Percentiles rank a stretch among this genome's conserved stretches.
phyloP scores from a whole-genome alignment of 2,888 invertebrate genomes.

The Bruchidius siliquastri region DNA sequence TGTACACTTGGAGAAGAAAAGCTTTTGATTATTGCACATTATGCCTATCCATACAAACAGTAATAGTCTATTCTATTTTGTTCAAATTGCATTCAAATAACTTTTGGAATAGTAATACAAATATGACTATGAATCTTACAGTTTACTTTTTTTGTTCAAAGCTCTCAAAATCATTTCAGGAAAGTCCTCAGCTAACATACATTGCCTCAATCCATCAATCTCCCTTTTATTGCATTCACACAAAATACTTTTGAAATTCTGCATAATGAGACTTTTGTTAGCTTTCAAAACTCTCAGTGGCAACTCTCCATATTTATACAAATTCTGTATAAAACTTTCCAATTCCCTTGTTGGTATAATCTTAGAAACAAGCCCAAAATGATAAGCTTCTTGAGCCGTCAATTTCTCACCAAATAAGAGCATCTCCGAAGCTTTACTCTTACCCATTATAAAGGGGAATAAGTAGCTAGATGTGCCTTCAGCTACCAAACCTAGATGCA shows the following conservation, averaged over 20 bases:
- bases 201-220: conserved; percentile 57
- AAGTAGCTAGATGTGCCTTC: conserved; percentile 84
- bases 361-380: conserved; percentile 73
- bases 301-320: conserved; percentile 56
- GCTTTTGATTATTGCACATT: too few relatives aligned
- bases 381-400: conserved; percentile 71
- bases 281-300: conserved; percentile 57
- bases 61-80: too few relatives aligned
- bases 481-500: conserved; percentile 75
- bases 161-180: conserved; percentile 57
- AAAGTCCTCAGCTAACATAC: conserved; percentile 65
- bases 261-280: conserved; percentile 67
- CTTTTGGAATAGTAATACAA: too few relatives aligned
- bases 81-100: too few relatives aligned
- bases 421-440: conserved; percentile 59
- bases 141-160: conserved; percentile 43
- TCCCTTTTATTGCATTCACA: conserved; percentile 66
- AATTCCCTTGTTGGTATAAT: conserved; percentile 65
- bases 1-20: too few relatives aligned
- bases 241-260: conserved; percentile 57
- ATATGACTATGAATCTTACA: conserved; percentile 25
- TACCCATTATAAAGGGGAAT: conserved; percentile 81
- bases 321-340: conserved; percentile 51
- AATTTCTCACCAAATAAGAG: conserved; percentile 67
- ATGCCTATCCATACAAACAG: too few relatives aligned